Evolutionary conservation across 2,797 vertebrate genomes (phyloP).

Genomic region (Lithobates pipiens): DNA sequence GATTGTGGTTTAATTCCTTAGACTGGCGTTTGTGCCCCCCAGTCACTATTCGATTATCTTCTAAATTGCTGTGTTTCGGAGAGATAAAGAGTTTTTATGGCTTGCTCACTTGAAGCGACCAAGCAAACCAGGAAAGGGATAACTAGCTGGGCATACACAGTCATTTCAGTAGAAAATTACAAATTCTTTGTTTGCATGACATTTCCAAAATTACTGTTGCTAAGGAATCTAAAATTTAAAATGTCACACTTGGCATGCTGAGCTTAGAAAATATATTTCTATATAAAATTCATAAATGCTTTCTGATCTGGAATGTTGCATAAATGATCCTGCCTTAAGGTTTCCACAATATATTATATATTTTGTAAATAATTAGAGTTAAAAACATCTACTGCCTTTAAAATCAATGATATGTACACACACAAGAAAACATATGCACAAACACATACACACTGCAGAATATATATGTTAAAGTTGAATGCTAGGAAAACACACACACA

Average conservation of each 20-base stretch:
- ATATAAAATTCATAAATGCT: constrained; percentile 99
- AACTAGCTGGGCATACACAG: constrained; percentile 96
- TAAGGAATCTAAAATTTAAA: constrained; percentile 98
- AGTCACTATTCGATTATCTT: constrained; percentile 99
- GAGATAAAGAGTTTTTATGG: constrained; percentile 99
- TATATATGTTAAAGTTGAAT: too few relatives aligned
- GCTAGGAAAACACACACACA: too few relatives aligned
- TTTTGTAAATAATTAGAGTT: neutral
- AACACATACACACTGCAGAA: too few relatives aligned
- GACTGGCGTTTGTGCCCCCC: constrained; percentile 99
- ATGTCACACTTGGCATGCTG: constrained; percentile 99
- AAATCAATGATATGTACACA: too few relatives aligned
- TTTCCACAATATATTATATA: constrained; percentile 87
- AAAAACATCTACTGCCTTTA: too few relatives aligned
- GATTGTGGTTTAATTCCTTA: constrained; percentile 99
- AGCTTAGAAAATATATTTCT: constrained; percentile 99
- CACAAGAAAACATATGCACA: neutral
- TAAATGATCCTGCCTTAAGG: constrained; percentile 99
- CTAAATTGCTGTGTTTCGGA: constrained; percentile 99
- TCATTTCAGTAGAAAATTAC: constrained; percentile 98
- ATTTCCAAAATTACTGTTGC: constrained; percentile 97
- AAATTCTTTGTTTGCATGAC: constrained; percentile 99
- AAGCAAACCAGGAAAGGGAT: constrained; percentile 88
- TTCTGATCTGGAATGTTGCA: constrained; percentile 99
- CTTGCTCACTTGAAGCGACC: constrained; percentile 99